Evolutionary conservation across 2,888 invertebrate genomes (phyloP).

Genomic region (Chalcosyrphus nemorum): DNA sequence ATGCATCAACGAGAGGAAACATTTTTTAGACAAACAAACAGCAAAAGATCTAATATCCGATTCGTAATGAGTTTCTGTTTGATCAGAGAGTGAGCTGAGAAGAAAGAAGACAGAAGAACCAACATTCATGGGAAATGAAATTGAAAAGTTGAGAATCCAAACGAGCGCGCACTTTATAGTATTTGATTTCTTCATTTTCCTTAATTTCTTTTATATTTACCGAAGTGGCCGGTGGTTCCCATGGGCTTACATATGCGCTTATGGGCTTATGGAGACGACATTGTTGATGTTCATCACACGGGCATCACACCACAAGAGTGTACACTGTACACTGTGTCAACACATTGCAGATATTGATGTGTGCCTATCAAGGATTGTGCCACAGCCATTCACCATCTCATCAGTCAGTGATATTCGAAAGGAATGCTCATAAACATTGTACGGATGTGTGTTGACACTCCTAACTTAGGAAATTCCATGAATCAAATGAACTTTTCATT

Average conservation of each 20-base stretch:
- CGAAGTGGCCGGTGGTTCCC: conserved; percentile 45
- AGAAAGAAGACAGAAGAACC: conserved; percentile 24
- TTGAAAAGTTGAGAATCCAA: conserved; percentile 47
- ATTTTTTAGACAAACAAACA: conserved; percentile 52
- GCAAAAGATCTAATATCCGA: conserved; percentile 46
- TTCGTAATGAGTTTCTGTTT: conserved; percentile 60
- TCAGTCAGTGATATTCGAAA: conserved; percentile 14
- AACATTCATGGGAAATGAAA: conserved; percentile 67
- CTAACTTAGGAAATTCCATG: not conserved
- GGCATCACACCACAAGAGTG: conserved; percentile 20
- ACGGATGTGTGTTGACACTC: not conserved
- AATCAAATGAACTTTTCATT: conserved; percentile 1
- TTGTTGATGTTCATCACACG: conserved; percentile 17
- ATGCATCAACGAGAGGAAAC: conserved; percentile 50
- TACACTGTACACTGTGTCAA: conserved; percentile 46
- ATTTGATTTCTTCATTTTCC: conserved; percentile 68
- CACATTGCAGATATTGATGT: conserved; percentile 59
- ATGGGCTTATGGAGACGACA: conserved; percentile 29
- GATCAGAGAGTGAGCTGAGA: conserved; percentile 51
- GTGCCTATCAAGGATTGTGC: conserved; percentile 44
- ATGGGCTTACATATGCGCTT: too few species aligned
- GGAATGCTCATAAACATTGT: not conserved
- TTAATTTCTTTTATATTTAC: conserved; percentile 60
- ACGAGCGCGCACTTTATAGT: conserved; percentile 41
- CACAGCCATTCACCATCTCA: conserved; percentile 48